Evolutionary conservation across 2,797 vertebrate species (phyloP), one percentile per base, ranked within the genome.

Genomic region (Staurois parvus): DNA sequence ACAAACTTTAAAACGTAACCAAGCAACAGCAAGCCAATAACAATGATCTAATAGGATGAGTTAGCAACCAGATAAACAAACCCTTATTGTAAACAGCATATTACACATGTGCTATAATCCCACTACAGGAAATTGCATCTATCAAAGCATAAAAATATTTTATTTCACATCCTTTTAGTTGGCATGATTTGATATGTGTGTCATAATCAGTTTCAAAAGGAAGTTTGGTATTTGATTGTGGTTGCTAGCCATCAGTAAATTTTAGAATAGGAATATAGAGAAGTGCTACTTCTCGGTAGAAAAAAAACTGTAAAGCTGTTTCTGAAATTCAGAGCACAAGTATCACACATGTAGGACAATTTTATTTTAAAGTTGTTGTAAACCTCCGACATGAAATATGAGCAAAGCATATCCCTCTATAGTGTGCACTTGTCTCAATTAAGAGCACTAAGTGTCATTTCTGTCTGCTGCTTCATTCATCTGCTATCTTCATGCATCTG

Each of bases 1-100:
- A n/a, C 67, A 81, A 81, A 81, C 79, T n/a, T 62, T 52, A 15
- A 52, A 32, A 0, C 48, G 79, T 81, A 26, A 26, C 79, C 45
- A 72, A 29, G 79, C 79, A 81, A 81, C 68, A 29, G 68, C 34
- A 72, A 45, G 17, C 79, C 48, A 72, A 72, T 72, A 81, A 81
- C 79, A 81, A 81, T 81, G 79, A 81, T 72, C 68, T 81, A 81
- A 81, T 70, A 81, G 28, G 79, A 72, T 81, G 30, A 72, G 45
- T 70, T 81, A 72, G 79, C 79, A 81, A 81, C 79, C 68, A 52
- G n/a, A 81, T 72, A 37, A 81, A 81, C 79, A 81, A 72, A 81
- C 79, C 5, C n/a, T 72, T 10, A 40, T 37, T 37, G 79, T 81
- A 81, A 81, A 72, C 68, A 81, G 79, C 68, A 24, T 26, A 21